Conservation (phyloP, 35 echinoderm and acorn worm genomes). For the Strongylocentrotus purpuratus region DNA sequence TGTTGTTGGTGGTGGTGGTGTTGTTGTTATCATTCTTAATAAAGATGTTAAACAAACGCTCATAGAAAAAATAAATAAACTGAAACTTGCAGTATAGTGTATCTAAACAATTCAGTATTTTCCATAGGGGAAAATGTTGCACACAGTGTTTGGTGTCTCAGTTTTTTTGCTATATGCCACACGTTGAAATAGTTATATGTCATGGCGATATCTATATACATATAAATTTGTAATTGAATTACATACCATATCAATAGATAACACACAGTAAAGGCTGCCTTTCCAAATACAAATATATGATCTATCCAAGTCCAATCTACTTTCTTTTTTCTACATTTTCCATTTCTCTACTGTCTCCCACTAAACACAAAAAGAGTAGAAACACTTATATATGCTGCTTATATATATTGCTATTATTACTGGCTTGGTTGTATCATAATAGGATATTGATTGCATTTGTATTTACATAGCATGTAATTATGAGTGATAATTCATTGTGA, state of each 20-base stretch:
- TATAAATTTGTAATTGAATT: no score
- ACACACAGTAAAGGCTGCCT: no score
- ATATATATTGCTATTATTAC: neutral
- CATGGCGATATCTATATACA: no score
- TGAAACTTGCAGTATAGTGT: no score
- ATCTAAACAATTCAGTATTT: neutral
- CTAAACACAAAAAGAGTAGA: neutral
- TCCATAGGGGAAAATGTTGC: neutral
- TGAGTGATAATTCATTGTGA: neutral
- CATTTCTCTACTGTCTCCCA: neutral
- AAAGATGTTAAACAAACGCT: neutral
- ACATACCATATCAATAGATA: no score
- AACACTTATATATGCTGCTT: neutral
- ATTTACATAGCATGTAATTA: neutral
- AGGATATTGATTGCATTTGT: no score
- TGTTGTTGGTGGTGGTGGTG: no score
- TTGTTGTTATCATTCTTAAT: neutral
- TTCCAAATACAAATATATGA: neutral
- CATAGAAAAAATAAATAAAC: neutral
- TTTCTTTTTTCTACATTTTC: neutral
- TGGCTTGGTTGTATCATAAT: no score
- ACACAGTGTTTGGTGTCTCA: neutral
- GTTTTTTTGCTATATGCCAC: neutral
- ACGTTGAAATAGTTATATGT: no score
- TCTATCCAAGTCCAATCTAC: neutral